phyloP scores from a whole-genome alignment of 2,888 invertebrate species.

The Drosophila pseudotakahashii region DNA sequence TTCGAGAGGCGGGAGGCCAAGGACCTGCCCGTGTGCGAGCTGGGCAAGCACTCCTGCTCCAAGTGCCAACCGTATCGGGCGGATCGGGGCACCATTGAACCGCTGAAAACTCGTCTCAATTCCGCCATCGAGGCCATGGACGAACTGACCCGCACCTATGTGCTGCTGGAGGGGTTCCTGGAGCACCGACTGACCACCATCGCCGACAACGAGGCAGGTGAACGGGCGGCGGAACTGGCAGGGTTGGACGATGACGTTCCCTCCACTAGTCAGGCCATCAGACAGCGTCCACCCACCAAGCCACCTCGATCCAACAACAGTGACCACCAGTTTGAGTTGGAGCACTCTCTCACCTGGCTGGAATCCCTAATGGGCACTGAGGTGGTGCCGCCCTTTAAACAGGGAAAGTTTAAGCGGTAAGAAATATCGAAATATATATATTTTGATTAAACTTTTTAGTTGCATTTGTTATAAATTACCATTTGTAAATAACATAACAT shows the following conservation, averaged over 20 bases:
- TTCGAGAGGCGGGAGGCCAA: constrained; percentile 73
- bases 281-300: background rate
- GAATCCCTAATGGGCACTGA: constrained; percentile 87
- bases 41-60: constrained; percentile 71
- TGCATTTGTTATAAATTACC: too few relatives aligned
- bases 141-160: constrained; percentile 91
- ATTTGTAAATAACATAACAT: too few relatives aligned
- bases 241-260: constrained; percentile 15
- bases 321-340: constrained; percentile 82
- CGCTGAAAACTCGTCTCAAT: constrained; percentile 85
- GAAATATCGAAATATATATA: constrained; percentile 4
- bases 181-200: constrained; percentile 86
- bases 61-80: constrained; percentile 77
- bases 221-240: constrained; percentile 18
- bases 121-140: constrained; percentile 88
- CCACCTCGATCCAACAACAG: constrained; percentile 17
- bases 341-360: constrained; percentile 86
- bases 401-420: constrained; percentile 84
- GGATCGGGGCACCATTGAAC: constrained; percentile 82
- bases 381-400: constrained; percentile 85
- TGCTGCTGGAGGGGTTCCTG: constrained; percentile 87
- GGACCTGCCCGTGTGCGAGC: constrained; percentile 66
- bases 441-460: too few relatives aligned
- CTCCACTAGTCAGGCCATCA: constrained; percentile 12
- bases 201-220: constrained; percentile 60